A percentile compares a stretch with the other conserved stretches of the same genome.
Evolutionary conservation across 2,888 invertebrate genomes (phyloP).

Genomic region (Spodoptera picta): DNA sequence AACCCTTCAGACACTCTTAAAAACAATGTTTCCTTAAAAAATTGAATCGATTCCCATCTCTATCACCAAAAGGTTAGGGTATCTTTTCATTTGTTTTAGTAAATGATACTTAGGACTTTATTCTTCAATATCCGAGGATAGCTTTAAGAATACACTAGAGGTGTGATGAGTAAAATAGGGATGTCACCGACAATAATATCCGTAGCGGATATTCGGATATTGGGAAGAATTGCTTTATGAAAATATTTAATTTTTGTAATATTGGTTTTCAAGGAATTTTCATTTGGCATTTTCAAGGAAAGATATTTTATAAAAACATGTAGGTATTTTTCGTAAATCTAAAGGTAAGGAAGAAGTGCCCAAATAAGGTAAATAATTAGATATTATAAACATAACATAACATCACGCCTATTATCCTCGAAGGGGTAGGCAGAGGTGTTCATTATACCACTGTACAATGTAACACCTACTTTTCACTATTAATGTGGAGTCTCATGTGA

Average conservation of each 20-base stretch:
- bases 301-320: too few relatives aligned
- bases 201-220: constrained; percentile 13
- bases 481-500: too few relatives aligned
- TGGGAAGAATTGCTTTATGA: neutral
- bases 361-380: too few relatives aligned
- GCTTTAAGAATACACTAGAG: constrained; percentile 30
- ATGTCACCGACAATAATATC: constrained; percentile 23
- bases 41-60: constrained; percentile 9
- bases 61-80: neutral
- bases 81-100: constrained; percentile 16
- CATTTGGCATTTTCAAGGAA: too few relatives aligned
- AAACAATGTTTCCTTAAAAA: constrained; percentile 19
- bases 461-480: too few relatives aligned
- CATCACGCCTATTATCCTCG: too few relatives aligned
- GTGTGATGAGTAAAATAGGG: constrained; percentile 29
- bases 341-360: too few relatives aligned
- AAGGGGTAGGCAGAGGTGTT: too few relatives aligned
- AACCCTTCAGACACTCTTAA: constrained; percentile 19
- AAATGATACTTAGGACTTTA: neutral
- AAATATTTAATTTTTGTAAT: neutral
- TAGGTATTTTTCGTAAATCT: too few relatives aligned
- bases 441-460: too few relatives aligned
- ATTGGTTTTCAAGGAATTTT: too few relatives aligned
- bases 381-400: too few relatives aligned
- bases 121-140: constrained; percentile 12